Evolutionary conservation across 2,113 vertebrate species (phyloP).

Genomic region (Tor tambroides): DNA sequence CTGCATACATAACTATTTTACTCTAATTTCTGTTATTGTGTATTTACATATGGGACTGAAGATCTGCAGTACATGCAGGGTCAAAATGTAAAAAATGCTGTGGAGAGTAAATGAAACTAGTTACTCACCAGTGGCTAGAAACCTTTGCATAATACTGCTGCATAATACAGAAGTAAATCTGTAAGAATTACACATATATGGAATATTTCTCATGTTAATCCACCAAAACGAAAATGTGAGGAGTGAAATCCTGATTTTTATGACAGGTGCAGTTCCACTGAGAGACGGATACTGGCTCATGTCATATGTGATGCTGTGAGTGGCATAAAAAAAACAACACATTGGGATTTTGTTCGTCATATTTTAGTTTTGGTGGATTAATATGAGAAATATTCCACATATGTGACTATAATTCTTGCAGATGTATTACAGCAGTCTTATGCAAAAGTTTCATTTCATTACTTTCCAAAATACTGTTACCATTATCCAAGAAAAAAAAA

Average conservation of each 20-base stretch:
- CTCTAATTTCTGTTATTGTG: neutral
- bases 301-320: neutral
- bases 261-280: neutral
- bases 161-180: neutral
- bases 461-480: neutral
- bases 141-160: neutral
- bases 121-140: neutral
- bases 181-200: neutral
- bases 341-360: neutral
- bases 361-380: neutral
- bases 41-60: neutral
- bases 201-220: neutral
- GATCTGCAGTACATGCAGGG: neutral
- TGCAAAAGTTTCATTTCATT: too few species aligned
- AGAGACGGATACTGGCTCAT: neutral
- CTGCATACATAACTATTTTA: neutral
- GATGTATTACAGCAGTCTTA: too few species aligned
- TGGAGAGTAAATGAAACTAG: neutral
- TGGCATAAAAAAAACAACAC: neutral
- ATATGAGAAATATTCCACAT: neutral
- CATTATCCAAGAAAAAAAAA: neutral
- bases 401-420: too few species aligned
- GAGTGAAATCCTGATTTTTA: slow-evolving; percentile 8
- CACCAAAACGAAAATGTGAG: neutral
- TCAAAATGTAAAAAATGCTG: neutral